Evolutionary conservation across 1,140 invertebrate genomes (phyloP), one percentile per base, ranked within the genome.

Genomic region (Mylabris phalerata): DNA sequence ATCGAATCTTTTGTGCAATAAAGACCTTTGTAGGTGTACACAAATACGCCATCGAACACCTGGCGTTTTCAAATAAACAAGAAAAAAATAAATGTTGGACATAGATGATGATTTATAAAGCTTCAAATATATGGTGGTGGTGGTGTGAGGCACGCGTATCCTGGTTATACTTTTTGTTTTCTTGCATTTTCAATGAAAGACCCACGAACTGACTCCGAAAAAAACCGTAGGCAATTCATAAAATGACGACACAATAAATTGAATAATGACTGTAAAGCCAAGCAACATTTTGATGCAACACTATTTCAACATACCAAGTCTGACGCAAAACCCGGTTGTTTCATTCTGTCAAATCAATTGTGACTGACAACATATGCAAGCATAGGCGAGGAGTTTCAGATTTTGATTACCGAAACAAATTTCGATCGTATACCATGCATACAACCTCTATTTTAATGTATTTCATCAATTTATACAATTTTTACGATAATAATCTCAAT

Each of bases 251-350:
- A 60, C 59, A 39, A 60, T 48, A 49, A 60, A 60, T 60, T 60
- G 59, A 60, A 60, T 60, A 55, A 56, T 60, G 59, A 47, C 57
- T 50, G 41, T 52, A 32, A 19, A 19, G 19, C 19, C 19, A 19
- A 55, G 59, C 59, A 60, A 60, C 51, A 60, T 60, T 57, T 60
- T 60, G 59, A 60, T 60, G 59, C 59, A 60, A 60, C 51, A 60
- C 39, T 60, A 42, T 60, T 60, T 56, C 59, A 43, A 60, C 51
- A 57, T 40, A 32, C 32, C 4, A 32, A 55, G 40, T 60, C 51
- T 60, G 59, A 60, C 59, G 59, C 59, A 60, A 60, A 60, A 51
- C 50, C 45, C 48, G 9, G 44, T 43, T 26, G 51, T 54, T 54
- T 54, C 51, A 54, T 54, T 54, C 42, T 27, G 39, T 54, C 51